Evolutionary conservation across 2,797 vertebrate species (phyloP).

Genomic region (Poeciliopsis gracilis): DNA sequence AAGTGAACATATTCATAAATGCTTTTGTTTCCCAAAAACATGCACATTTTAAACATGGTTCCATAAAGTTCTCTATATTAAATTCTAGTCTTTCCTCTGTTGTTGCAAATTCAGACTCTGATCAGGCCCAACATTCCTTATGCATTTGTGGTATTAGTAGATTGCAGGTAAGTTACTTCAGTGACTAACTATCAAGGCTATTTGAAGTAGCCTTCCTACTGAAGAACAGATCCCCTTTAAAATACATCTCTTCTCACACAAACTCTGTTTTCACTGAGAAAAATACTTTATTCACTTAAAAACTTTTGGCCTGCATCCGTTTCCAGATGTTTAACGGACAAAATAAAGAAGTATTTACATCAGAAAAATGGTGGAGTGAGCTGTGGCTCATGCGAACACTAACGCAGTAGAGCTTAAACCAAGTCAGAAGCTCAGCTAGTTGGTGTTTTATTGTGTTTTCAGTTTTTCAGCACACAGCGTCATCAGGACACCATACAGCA

Average conservation of each 20-base stretch:
- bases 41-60: too few relatives aligned
- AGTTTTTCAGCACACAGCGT: slow-evolving; percentile 80
- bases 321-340: not conserved
- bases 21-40: too few relatives aligned
- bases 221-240: too few relatives aligned
- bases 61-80: too few relatives aligned
- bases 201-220: too few relatives aligned
- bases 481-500: slow-evolving; percentile 84
- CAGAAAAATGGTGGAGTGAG: not conserved
- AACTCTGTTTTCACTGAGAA: not conserved
- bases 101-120: too few relatives aligned
- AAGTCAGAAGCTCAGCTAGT: not conserved
- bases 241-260: not conserved
- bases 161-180: too few relatives aligned
- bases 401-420: not conserved
- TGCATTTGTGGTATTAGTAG: too few relatives aligned
- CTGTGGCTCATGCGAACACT: not conserved
- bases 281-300: slow-evolving; percentile 7
- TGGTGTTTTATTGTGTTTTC: slow-evolving; percentile 71
- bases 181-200: too few relatives aligned
- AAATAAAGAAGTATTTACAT: slow-evolving; percentile 2
- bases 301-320: not conserved
- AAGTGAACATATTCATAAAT: too few relatives aligned
- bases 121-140: too few relatives aligned
- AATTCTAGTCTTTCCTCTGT: too few relatives aligned